Evolutionary conservation across 2,888 invertebrate genomes (phyloP), one percentile per base, ranked within the genome.

Genomic region (Leptarthrus brevirostris): DNA sequence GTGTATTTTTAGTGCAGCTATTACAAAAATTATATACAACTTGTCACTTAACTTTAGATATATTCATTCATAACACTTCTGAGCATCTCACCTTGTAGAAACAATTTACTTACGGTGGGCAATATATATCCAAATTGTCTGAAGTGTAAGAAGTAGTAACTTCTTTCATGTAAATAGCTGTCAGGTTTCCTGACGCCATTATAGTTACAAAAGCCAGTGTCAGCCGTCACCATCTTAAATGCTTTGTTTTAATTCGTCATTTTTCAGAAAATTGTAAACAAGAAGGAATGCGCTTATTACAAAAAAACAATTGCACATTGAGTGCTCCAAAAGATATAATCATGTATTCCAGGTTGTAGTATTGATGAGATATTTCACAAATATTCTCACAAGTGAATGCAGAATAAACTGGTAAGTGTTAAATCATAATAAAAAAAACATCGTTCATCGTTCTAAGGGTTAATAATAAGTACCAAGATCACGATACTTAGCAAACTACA

Each of bases 221-320:
- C 10, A 71, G 24, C 5, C 71, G 40, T 26, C 26, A 30, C 56
- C 56, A 5, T 16, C 40, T 10, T 20, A n/a, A 12, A 71, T 71
- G 14, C 14, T n/a, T 2, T 24, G n/a, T 4, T 24, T 14, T 44
- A 53, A 52, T 10, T 6, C 8, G 34, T 54, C 71, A 71, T 71
- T 71, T 40, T 12, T 22, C 1, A 71, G 14, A 40, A 71, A 71
- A 22, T 71, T 54, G 22, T 71, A 71, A 14, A 24, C 16, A 1
- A 40, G 44, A 20, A 71, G 18, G 22, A 71, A 44, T 3, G 54
- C 71, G 10, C 71, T 54, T 16, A 40, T 44, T 36, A 54, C 44
- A 54, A 71, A 71, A n/a, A 71, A 71, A 5, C 24, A 12, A 44
- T 71, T 52, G n/a, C 14, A 71, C 40, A 36, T 10, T 40, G 1